Conservation (phyloP, 2,797 vertebrate genomes). For the Crocodylus rhombifer region DNA sequence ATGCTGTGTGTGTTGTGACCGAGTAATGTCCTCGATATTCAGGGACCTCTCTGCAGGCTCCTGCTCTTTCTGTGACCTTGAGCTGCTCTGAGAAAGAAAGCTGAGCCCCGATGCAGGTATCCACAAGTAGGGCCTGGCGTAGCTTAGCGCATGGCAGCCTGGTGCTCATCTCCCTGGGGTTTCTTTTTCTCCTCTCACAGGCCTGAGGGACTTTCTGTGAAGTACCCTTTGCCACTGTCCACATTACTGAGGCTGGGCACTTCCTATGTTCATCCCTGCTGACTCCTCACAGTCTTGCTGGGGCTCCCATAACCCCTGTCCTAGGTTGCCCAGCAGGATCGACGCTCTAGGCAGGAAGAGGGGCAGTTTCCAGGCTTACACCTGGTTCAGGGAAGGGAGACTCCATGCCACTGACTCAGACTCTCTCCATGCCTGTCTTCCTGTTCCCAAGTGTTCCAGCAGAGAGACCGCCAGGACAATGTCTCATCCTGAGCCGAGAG, state of each 20-base stretch:
- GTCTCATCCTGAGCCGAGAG: conserved; percentile 81
- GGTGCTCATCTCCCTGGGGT: not conserved
- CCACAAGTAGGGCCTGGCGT: not conserved
- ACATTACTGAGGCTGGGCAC: rapidly evolving
- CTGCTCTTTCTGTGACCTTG: rapidly evolving
- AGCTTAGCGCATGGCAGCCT: rapidly evolving
- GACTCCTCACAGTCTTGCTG: rapidly evolving
- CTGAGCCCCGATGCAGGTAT: not conserved
- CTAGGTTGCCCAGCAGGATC: not conserved
- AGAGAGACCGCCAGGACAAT: conserved; percentile 80
- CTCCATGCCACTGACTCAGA: rapidly evolving
- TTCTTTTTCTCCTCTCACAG: not conserved
- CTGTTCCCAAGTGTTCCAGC: conserved; percentile 80
- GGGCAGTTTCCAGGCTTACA: not conserved
- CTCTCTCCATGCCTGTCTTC: not conserved
- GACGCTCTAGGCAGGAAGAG: rapidly evolving
- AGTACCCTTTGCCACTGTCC: not conserved
- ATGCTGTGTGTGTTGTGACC: not conserved
- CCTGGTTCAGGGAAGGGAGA: not conserved
- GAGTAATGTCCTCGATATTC: too few relatives aligned
- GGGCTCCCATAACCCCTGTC: rapidly evolving
- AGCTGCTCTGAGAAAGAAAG: not conserved
- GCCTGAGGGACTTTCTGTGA: not conserved
- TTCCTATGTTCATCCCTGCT: not conserved
- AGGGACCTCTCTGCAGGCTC: not conserved